Percentiles rank a stretch among this genome's conserved stretches.
Conservation (phyloP, 2,797 vertebrate species). For the Danio albolineatus region DNA sequence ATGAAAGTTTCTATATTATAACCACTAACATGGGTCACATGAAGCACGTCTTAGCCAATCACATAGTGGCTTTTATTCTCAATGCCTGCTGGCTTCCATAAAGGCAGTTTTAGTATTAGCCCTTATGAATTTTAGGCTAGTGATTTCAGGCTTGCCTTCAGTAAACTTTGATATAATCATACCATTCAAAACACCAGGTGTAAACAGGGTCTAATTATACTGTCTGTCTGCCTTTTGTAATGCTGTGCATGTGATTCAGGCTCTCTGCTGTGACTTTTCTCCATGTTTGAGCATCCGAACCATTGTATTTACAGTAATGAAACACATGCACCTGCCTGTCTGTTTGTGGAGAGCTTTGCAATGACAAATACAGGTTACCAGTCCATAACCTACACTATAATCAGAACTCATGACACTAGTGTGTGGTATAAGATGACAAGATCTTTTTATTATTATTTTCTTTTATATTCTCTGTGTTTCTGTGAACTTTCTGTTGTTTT, state of each 20-base stretch:
- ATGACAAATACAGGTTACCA: neutral
- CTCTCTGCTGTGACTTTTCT: neutral
- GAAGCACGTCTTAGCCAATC: too few species aligned
- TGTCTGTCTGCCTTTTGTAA: neutral
- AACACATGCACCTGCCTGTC: slow-evolving; percentile 2
- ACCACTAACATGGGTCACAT: too few species aligned
- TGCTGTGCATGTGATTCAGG: neutral
- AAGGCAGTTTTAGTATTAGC: too few species aligned
- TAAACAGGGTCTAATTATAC: slow-evolving; percentile 8
- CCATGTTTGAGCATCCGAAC: slow-evolving; percentile 18
- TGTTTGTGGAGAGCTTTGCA: neutral
- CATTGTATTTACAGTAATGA: slow-evolving; percentile 3
- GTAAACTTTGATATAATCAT: too few species aligned
- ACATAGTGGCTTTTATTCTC: too few species aligned
- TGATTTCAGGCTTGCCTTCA: too few species aligned
- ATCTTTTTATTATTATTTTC: neutral
- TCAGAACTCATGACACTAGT: neutral
- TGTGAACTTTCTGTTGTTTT: slow-evolving; percentile 25
- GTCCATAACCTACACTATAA: neutral
- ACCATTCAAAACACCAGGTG: slow-evolving; percentile 3
- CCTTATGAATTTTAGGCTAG: too few species aligned
- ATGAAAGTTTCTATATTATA: too few species aligned
- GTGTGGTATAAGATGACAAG: slow-evolving; percentile 13
- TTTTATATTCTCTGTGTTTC: slow-evolving; percentile 7
- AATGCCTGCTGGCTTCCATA: too few species aligned